Evolutionary conservation across 2,888 invertebrate species (phyloP), one percentile per base, ranked within the genome.

Genomic region (Sesia apiformis): DNA sequence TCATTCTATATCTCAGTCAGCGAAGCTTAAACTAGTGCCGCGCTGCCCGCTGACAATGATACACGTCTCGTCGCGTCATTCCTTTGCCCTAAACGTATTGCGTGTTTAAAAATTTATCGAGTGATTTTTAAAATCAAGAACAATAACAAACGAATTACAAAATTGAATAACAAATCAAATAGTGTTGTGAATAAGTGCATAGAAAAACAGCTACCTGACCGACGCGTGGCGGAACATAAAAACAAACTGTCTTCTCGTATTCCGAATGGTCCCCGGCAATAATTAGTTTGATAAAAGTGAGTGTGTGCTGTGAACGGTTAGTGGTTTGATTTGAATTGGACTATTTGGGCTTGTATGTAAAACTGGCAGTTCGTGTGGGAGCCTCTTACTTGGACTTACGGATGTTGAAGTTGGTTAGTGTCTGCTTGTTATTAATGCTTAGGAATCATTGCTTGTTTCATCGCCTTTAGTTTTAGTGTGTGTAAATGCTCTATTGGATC

Each of bases 261-360:
- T 81, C 71, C 74, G 79, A 84, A 81, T 82, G 81, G 75, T 82
- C 81, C 74, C 71, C 74, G 66, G 69, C 76, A 75, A 75, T 81
- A 78, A 84, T 84, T 85, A 83, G 84, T 83, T 84, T 76, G 78
- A 81, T 84, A 85, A 84, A 86, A 87, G 86, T 87, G 86, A 81
- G 85, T 86, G 87, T 83, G 81, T 81, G 75, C 73, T 79, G 81
- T 83, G 80, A 75, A 79, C 81, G 76, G 67, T 81, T 81, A 77
- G 79, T 78, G 76, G 78, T 82, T 84, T 73, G 78, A 80, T 81
- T 83, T 78, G 74, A 79, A 82, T 81, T 81, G 69, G 77, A 81
- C 72, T 76, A 74, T 64, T 40, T 74, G 72, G 74, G 71, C 72
- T 76, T 75, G 72, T 76, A 70, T 74, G 75, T 69, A 70, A 38